These are phyloP conservation scores for Ageneiosus marmoratus DNA, from an alignment of 2,113 vertebrate species.

Conservation along the genomic window DNA sequence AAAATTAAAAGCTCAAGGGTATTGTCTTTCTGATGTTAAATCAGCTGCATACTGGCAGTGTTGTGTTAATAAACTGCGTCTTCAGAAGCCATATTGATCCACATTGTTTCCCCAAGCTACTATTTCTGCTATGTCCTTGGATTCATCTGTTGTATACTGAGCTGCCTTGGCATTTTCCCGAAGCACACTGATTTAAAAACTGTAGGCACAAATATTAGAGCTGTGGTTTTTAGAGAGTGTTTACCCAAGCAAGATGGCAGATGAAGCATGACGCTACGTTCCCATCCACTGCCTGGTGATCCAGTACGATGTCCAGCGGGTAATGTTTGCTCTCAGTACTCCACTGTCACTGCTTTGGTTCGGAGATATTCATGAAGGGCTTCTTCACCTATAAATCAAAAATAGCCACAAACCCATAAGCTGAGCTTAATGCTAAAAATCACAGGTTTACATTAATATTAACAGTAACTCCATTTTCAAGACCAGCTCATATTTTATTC, in stretches of 20 bases:
- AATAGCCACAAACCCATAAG: neutral
- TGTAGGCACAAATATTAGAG: constrained; percentile 55
- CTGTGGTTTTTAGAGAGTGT: neutral
- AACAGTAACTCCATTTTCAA: neutral
- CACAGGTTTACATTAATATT: neutral
- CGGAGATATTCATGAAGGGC: constrained; percentile 93
- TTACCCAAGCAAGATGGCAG: constrained; percentile 23
- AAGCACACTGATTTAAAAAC: constrained; percentile 43
- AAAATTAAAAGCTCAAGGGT: neutral
- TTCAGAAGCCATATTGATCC: neutral
- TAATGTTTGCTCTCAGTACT: constrained; percentile 74
- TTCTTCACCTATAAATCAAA: constrained; percentile 82
- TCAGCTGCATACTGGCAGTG: constrained; percentile 8
- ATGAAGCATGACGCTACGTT: constrained; percentile 15
- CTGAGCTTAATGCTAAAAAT: neutral
- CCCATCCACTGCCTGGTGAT: neutral
- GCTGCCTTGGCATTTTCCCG: constrained; percentile 16
- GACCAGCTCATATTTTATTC: neutral
- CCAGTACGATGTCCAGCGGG: constrained; percentile 35
- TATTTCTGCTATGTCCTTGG: neutral
- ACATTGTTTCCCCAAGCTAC: neutral
- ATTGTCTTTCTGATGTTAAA: neutral
- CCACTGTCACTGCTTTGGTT: constrained; percentile 94
- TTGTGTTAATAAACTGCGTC: neutral
- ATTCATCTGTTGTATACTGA: constrained; percentile 1